Base-by-base conservation (phyloP, 2,797 vertebrate genomes). In the Darevskia mixta region DNA sequence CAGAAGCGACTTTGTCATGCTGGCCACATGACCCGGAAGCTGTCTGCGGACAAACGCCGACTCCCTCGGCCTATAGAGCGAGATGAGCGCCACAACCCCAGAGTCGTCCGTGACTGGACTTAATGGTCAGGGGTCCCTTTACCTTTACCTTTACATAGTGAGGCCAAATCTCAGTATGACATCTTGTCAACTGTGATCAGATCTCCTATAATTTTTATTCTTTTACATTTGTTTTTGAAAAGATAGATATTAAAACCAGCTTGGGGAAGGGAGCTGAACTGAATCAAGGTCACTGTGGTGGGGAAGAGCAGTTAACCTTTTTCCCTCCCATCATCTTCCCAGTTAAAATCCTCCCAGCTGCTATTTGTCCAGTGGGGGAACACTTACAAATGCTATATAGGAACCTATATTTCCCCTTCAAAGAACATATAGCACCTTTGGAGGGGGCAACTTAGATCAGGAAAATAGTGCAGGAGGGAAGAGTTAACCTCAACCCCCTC, bases 141-240 rank as follows among this genome's bases (percentile, higher is more conserved):
- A 41, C 38, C 35, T 35, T 35, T 35, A 35, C 35, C 38, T 41
- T 41, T 93, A 82, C 13, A 66, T 83, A 89, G 90, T 92, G 94
- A 91, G 64, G 88, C 64, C 55, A 91, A 79, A 90, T 49, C 85
- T 91, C 78, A 82, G 81, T 84, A 87, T 87, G 77, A 86, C 23
- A 77, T 69, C 43, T 79, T 82, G 77, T 79, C 83, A 89, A 87
- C 75, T 20, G 13, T 6, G 7, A 82, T 29, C 23, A 11, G 25
- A 43, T 43, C 35, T 32, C 58, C 55, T 32, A 18, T 7, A 61
- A 7, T 2, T 43, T 25, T 76, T 38, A 11, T 78, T 7, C 2
- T 25, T 49, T 80, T 32, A 49, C 49, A 49, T 49, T 49, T 49
- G 49, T 49, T 49, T 49, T 13, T 49, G 49, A 55, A 55, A 75